Evolutionary conservation across 2,888 invertebrate genomes (phyloP).

Genomic region (Brachyptera risi): DNA sequence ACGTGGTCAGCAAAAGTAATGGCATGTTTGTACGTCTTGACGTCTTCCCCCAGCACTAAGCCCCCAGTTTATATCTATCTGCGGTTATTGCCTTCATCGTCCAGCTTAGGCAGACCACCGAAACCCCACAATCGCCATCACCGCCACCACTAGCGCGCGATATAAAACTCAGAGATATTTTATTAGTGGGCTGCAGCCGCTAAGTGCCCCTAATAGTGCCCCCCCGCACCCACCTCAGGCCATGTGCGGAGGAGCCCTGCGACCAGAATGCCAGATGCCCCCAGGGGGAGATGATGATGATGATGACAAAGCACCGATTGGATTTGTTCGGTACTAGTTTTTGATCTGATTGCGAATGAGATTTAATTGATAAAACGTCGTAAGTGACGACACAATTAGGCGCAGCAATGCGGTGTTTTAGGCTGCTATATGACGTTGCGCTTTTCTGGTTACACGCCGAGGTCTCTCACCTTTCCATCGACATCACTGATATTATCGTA

Average conservation of each 20-base stretch:
- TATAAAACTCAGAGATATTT: slow-evolving; percentile 1
- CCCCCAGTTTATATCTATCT: slow-evolving; percentile 14
- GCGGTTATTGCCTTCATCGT: slow-evolving; percentile 18
- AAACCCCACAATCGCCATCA: background rate
- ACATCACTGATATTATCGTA: no score
- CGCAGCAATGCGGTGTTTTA: no score
- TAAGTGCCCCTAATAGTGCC: slow-evolving; percentile 18
- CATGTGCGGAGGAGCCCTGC: background rate
- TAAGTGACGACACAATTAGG: slow-evolving; percentile 16
- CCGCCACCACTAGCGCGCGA: background rate
- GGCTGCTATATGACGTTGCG: no score
- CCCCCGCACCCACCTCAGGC: background rate
- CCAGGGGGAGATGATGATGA: background rate
- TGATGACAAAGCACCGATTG: background rate
- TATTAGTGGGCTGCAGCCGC: slow-evolving; percentile 6
- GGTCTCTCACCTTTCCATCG: no score
- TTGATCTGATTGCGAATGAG: slow-evolving; percentile 9
- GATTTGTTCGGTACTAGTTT: slow-evolving; percentile 1
- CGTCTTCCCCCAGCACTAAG: slow-evolving; percentile 8
- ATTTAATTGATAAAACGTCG: slow-evolving; percentile 19
- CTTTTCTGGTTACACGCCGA: no score
- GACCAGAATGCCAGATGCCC: slow-evolving; percentile 12
- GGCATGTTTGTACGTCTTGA: slow-evolving; percentile 13
- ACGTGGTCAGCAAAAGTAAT: slow-evolving; percentile 13
- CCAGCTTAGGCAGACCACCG: slow-evolving; percentile 1